Percentiles rank a stretch among this genome's conserved stretches.
phyloP scores from a whole-genome alignment of 1,140 invertebrate genomes.

The Calycopis cecrops region DNA sequence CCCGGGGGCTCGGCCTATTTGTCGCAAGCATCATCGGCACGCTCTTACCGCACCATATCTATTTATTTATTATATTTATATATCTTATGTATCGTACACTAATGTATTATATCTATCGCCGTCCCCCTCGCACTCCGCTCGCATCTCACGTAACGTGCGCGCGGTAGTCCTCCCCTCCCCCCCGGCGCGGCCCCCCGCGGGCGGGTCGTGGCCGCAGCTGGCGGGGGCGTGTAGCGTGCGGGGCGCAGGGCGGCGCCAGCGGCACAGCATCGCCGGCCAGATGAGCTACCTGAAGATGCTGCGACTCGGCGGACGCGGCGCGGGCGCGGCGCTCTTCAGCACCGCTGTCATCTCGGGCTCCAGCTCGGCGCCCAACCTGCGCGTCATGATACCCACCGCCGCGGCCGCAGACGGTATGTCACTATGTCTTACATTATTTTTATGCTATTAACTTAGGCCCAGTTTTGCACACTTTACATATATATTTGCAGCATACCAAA shows the following conservation, averaged over 20 bases:
- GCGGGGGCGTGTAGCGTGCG: slow-evolving; percentile 60
- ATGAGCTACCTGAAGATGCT: slow-evolving; percentile 93
- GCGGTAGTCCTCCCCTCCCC: slow-evolving; percentile 22
- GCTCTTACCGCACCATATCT: slow-evolving; percentile 13
- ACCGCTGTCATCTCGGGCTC: slow-evolving; percentile 96
- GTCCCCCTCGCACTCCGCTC: slow-evolving; percentile 40
- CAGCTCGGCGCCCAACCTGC: slow-evolving; percentile 91
- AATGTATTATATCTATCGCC: slow-evolving; percentile 48
- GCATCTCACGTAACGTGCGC: slow-evolving; percentile 29
- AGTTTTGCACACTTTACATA: no score
- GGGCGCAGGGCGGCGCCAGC: slow-evolving; percentile 85
- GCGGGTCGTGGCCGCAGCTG: slow-evolving; percentile 32
- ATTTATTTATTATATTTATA: slow-evolving; percentile 8
- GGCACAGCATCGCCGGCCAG: slow-evolving; percentile 95
- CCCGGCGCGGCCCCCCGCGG: slow-evolving; percentile 16
- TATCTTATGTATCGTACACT: slow-evolving; percentile 22
- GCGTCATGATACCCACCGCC: slow-evolving; percentile 86
- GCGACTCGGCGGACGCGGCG: slow-evolving; percentile 81
- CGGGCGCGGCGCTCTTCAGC: slow-evolving; percentile 88
- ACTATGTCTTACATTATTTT: not conserved
- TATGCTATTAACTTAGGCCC: not conserved
- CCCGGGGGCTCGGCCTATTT: not conserved
- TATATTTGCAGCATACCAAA: no score
- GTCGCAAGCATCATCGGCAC: no score
- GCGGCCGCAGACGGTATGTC: slow-evolving; percentile 83